Base-by-base conservation (phyloP, 2,113 vertebrate species). In the Grus americana region DNA sequence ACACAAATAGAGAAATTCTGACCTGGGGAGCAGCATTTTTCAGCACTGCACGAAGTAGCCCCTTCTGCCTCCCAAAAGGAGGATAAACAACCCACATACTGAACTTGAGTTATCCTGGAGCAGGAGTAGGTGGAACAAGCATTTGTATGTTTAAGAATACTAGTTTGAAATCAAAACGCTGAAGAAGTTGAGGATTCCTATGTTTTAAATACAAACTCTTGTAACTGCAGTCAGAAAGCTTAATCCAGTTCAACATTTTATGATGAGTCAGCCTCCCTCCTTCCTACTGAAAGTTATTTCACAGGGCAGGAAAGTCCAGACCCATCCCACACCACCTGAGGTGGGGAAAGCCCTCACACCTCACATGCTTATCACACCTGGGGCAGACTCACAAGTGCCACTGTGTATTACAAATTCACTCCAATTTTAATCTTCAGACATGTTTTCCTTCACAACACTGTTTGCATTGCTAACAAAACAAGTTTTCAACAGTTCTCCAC, bases 41-140 rank as follows among this genome's bases (percentile, higher is more conserved):
- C 83, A 79, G 68, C 61, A 44, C 0, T 24, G 44, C 38, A 54
- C 62, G 58, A 36, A 58, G 52, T 2, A 70, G 46, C 20, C 15
- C 26, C 34, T 15, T 42, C 42, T 29, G 7, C 44, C 49, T 54
- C 46, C 19, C 14, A 50, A 19, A 34, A 0, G 23, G 17, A 8
- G 5, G 22, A 12, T 7, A 21, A 59, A 4, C 11, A 65, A n/a
- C 9, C 13, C 38, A 34, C 4, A 16, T 6, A 26, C 1, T 4
- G 10, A 72, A 36, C 44, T 11, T 0, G 1, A 46, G 55, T 47
- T 42, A 47, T 9, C 47, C 59, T 62, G 34, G 3, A 79, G 63
- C n/a, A 78, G n/a, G 17, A 63, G 26, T 59, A 18, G 18, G 20
- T 27, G 67, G 47, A 61, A 57, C 10, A 71, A 78, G 9, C 22